Percentiles rank a stretch among this genome's conserved stretches.
Evolutionary conservation across 2,113 vertebrate species (phyloP).

Genomic region (Ancistrus triradiatus): DNA sequence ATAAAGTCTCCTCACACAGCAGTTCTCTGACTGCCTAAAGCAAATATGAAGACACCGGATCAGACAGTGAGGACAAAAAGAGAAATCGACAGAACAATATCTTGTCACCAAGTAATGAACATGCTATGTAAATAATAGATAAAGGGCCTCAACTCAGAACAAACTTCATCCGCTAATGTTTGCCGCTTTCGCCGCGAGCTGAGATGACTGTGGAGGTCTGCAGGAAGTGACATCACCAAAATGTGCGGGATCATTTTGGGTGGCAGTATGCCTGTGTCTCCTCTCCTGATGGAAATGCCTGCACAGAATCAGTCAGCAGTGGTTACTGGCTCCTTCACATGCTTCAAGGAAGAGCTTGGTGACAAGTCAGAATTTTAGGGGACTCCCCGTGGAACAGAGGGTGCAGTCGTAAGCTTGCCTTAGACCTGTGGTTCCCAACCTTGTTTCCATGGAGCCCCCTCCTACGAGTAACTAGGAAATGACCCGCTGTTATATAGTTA

Average conservation of each 20-base stretch:
- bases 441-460: too few species aligned
- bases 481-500: too few species aligned
- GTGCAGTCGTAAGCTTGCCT: too few species aligned
- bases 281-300: background rate
- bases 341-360: too few species aligned
- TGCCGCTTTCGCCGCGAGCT: conserved; percentile 71
- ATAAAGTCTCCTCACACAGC: conserved; percentile 81
- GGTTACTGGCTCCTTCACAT: too few species aligned
- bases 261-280: background rate
- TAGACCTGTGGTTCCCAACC: too few species aligned
- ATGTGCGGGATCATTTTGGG: conserved; percentile 61
- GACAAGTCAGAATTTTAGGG: too few species aligned
- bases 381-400: too few species aligned
- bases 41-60: background rate
- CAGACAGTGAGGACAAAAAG: background rate
- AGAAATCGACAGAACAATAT: background rate
- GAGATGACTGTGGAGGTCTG: conserved; percentile 60
- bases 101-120: background rate
- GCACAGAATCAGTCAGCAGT: background rate
- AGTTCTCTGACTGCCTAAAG: conserved; percentile 71
- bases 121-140: background rate
- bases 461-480: too few species aligned
- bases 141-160: conserved; percentile 57
- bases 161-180: conserved; percentile 51
- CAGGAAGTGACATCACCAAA: conserved; percentile 80